Evolutionary conservation across 2,113 vertebrate species (phyloP).

Genomic region (Strix aluco): DNA sequence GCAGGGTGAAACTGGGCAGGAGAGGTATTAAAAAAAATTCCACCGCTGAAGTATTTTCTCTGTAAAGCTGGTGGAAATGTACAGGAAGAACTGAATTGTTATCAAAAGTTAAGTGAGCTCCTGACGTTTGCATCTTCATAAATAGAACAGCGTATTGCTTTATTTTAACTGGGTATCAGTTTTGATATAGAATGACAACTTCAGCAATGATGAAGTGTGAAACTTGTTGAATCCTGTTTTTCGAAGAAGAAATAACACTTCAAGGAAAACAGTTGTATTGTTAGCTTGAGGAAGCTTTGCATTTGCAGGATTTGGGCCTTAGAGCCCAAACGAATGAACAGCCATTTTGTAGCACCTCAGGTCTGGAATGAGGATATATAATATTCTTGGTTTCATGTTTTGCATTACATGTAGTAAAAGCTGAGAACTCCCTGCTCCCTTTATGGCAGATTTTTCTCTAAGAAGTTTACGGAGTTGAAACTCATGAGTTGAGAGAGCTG

Average conservation of each 20-base stretch:
- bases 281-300: background rate
- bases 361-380: background rate
- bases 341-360: fast-evolving
- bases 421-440: background rate
- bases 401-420: fast-evolving
- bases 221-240: background rate
- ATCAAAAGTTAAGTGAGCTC: background rate
- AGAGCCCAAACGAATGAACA: background rate
- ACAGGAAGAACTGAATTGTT: background rate
- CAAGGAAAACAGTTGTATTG: background rate
- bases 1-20: too few relatives aligned
- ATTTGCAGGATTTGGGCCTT: background rate
- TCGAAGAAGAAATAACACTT: background rate
- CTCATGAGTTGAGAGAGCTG: background rate
- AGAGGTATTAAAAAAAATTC: background rate
- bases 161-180: background rate
- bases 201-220: background rate
- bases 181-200: background rate
- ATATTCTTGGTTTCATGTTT: background rate
- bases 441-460: background rate
- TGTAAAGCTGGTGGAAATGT: background rate
- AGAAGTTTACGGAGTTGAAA: background rate
- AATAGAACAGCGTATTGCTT: fast-evolving
- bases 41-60: background rate
- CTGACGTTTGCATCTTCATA: background rate